phyloP scores from a whole-genome alignment of 1,140 invertebrate species.

The Catajapyx aquilonaris region DNA sequence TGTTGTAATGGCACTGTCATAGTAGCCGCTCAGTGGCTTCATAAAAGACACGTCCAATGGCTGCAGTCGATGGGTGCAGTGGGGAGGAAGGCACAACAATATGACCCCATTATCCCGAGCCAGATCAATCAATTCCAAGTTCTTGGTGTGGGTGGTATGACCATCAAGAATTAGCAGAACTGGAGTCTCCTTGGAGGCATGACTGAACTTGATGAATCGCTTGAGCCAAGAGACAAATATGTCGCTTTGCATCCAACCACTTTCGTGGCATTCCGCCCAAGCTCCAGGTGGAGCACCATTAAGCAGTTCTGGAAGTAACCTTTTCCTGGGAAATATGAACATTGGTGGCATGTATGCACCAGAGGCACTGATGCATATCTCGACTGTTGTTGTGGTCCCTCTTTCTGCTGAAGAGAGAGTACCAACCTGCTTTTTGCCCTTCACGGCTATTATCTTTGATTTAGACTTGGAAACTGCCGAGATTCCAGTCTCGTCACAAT shows the following conservation, averaged over 20 bases:
- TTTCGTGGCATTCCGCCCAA: slow-evolving; percentile 8
- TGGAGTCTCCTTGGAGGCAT: slow-evolving; percentile 10
- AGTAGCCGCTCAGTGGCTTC: slow-evolving; percentile 16
- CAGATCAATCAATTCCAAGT: slow-evolving; percentile 12
- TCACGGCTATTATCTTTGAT: no score
- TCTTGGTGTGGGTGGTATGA: slow-evolving; percentile 14
- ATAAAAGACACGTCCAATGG: slow-evolving; percentile 18
- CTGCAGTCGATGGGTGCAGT: slow-evolving; percentile 20
- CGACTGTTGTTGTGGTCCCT: slow-evolving; percentile 16
- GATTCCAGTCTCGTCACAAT: no score
- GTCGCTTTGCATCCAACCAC: no score
- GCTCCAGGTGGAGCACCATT: slow-evolving; percentile 7
- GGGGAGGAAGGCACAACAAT: no score
- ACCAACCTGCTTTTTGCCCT: slow-evolving; percentile 18
- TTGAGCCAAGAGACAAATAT: no score
- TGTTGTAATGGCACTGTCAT: no score
- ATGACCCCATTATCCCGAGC: no score
- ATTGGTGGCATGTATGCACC: slow-evolving; percentile 2
- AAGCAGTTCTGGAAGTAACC: slow-evolving; percentile 4
- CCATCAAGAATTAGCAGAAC: slow-evolving; percentile 15
- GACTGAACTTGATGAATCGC: no score
- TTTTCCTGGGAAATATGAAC: slow-evolving; percentile 6
- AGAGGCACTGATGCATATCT: slow-evolving; percentile 5
- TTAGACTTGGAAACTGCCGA: no score
- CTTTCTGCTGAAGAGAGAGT: slow-evolving; percentile 17